Conservation (phyloP, 1,140 invertebrate species). For the Monomorium pharaonis region DNA sequence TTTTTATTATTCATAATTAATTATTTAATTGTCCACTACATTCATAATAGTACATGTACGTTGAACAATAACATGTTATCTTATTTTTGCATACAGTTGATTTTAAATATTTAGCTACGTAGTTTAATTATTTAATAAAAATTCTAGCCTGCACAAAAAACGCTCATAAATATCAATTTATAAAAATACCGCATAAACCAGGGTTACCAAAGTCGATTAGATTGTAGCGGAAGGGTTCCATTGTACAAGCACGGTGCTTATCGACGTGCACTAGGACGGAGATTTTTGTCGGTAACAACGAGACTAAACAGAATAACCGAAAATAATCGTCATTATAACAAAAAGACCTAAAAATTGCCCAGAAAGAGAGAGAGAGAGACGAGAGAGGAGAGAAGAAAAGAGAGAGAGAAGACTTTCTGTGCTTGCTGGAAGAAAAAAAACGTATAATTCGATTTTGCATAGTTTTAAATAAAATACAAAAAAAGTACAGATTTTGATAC, state of each 20-base stretch:
- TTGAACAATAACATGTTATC: neutral
- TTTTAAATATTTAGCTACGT: neutral
- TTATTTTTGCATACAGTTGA: neutral
- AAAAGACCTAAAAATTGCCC: no score
- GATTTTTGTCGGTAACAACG: neutral
- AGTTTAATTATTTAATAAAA: neutral
- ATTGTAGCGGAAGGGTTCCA: neutral
- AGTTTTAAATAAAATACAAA: no score
- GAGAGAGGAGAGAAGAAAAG: no score
- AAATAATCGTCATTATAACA: no score
- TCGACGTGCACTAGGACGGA: neutral
- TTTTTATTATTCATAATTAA: neutral
- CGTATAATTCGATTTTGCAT: no score
- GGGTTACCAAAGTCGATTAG: constrained; percentile 32
- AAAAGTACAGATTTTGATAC: no score
- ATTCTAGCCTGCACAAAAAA: no score
- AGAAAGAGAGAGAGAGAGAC: neutral
- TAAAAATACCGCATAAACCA: neutral
- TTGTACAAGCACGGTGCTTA: neutral
- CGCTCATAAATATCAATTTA: neutral
- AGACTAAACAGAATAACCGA: neutral
- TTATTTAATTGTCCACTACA: neutral
- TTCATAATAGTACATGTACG: neutral
- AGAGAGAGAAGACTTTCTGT: no score
- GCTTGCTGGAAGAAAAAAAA: no score